A percentile compares a stretch with the other conserved stretches of the same genome.
Evolutionary conservation across 64 coral and sea anemone genomes (phyloP).

Genomic region (Montipora efflorescens): DNA sequence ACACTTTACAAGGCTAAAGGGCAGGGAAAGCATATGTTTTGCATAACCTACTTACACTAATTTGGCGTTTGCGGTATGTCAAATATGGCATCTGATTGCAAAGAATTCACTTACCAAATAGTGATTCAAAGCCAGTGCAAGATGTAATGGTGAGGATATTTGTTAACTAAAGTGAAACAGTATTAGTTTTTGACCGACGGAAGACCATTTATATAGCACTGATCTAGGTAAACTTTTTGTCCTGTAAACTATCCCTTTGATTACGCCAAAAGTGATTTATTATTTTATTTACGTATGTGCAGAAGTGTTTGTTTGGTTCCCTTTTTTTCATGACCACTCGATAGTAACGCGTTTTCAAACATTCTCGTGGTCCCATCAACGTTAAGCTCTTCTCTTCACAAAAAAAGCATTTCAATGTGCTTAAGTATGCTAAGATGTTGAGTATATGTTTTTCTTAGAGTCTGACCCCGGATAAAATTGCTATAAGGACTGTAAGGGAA

Average conservation of each 20-base stretch:
- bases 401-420: neutral
- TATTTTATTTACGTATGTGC: neutral
- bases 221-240: neutral
- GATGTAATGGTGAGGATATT: neutral
- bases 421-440: constrained; percentile 5
- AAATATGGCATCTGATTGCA: neutral
- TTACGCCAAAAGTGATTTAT: constrained; percentile 31
- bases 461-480: constrained; percentile 1
- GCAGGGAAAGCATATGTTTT: too few relatives aligned
- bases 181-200: neutral
- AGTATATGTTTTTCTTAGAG: constrained; percentile 33
- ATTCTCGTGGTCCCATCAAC: neutral
- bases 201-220: constrained; percentile 6
- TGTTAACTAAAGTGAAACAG: neutral
- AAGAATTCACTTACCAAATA: neutral
- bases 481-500: neutral
- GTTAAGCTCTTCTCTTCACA: neutral
- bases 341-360: neutral
- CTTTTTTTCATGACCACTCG: neutral
- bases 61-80: too few relatives aligned
- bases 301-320: constrained; percentile 34
- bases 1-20: too few relatives aligned
- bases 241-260: constrained; percentile 20
- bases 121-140: neutral
- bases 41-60: too few relatives aligned